These are phyloP conservation scores for Proteles cristata DNA, from an alignment of 2,113 vertebrate genomes.

Conservation along the genomic window DNA sequence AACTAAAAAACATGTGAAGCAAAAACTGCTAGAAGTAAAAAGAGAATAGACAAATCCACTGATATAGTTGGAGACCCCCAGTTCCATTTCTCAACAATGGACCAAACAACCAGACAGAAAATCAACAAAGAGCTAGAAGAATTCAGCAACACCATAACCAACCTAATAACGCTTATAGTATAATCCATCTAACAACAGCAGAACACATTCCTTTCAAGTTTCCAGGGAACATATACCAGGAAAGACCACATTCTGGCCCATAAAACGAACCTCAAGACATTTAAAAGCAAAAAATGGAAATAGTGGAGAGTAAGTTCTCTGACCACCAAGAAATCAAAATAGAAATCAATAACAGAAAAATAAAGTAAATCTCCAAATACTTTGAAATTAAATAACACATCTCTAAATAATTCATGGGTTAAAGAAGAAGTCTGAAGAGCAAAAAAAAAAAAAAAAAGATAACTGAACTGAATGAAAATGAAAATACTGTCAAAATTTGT, in stretches of 20 bases:
- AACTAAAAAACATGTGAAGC: not conserved
- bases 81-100: not conserved
- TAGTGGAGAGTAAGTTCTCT: not conserved
- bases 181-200: not conserved
- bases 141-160: not conserved
- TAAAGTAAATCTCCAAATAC: not conserved
- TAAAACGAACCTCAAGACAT: not conserved
- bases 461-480: conserved; percentile 10
- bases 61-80: not conserved
- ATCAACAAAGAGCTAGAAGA: not conserved
- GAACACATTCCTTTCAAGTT: not conserved
- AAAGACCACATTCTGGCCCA: not conserved
- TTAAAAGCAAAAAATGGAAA: not conserved
- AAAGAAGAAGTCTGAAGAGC: not conserved
- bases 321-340: not conserved
- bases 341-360: not conserved
- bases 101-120: not conserved
- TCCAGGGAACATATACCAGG: not conserved
- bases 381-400: not conserved
- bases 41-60: not conserved
- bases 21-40: not conserved
- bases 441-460: not conserved
- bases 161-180: not conserved
- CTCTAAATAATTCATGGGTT: not conserved
- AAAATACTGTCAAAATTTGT: conserved; percentile 3